Evolutionary conservation across 2,113 vertebrate genomes (phyloP).

Genomic region (Acanthisitta chloris): DNA sequence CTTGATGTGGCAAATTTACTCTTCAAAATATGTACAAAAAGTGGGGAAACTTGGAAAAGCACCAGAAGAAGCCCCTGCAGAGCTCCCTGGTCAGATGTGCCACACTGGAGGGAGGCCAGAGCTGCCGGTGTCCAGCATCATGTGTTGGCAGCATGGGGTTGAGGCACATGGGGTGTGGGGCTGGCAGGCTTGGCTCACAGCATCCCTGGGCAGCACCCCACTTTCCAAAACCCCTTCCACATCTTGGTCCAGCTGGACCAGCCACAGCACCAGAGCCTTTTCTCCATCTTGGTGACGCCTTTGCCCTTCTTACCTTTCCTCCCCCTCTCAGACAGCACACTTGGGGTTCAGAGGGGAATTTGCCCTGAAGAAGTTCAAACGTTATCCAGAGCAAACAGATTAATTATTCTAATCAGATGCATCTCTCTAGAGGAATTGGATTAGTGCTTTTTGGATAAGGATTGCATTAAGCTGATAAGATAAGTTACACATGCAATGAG

Average conservation of each 20-base stretch:
- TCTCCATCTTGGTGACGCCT: accelerated
- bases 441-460: conserved; percentile 55
- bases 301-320: background rate
- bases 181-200: background rate
- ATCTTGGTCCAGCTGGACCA: background rate
- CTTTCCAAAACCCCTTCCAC: background rate
- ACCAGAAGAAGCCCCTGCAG: background rate
- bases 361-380: background rate
- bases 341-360: background rate
- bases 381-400: conserved; percentile 36
- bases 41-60: background rate
- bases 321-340: background rate
- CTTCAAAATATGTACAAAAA: background rate
- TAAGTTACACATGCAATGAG: conserved; percentile 36
- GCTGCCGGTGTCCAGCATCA: accelerated
- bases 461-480: conserved; percentile 45
- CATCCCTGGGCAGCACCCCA: background rate
- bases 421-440: conserved; percentile 50
- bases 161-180: accelerated
- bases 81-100: background rate
- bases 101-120: accelerated
- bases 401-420: conserved; percentile 33
- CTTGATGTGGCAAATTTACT: background rate
- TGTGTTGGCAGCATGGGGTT: accelerated
- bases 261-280: background rate